Evolutionary conservation across 2,888 invertebrate species (phyloP).

Genomic region (Polydrusus cervinus): DNA sequence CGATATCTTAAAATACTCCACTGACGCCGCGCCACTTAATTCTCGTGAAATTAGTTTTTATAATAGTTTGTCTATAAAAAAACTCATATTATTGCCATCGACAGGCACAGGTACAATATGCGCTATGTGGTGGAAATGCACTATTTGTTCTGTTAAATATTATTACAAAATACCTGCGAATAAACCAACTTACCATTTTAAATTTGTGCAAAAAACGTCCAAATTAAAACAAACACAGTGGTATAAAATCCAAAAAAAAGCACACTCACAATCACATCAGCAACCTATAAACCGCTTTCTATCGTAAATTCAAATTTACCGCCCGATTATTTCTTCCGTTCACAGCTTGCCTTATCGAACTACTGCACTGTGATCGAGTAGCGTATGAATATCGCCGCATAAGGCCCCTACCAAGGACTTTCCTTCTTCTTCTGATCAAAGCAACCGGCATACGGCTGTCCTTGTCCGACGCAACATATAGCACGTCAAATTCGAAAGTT

Average conservation of each 20-base stretch:
- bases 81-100: no score
- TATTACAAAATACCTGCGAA: no score
- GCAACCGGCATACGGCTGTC: constrained; percentile 37
- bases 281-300: constrained; percentile 52
- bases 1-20: no score
- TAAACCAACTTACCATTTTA: constrained; percentile 39
- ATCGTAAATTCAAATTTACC: constrained; percentile 45
- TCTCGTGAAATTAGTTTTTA: no score
- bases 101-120: no score
- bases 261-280: constrained; percentile 41
- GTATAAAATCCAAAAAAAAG: constrained; percentile 39
- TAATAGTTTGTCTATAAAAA: no score
- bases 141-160: no score
- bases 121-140: no score
- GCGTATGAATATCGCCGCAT: constrained; percentile 62
- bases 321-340: constrained; percentile 49
- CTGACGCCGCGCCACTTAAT: no score
- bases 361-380: constrained; percentile 59
- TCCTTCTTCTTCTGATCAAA: constrained; percentile 50
- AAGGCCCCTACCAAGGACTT: constrained; percentile 60
- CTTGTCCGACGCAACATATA: constrained; percentile 57
- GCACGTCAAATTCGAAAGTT: constrained; percentile 62
- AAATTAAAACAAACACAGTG: constrained; percentile 19
- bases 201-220: constrained; percentile 21
- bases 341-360: constrained; percentile 58